Percentiles rank a stretch among this genome's conserved stretches.
phyloP scores from a whole-genome alignment of 2,888 invertebrate species.

The Drosophila anceps region DNA sequence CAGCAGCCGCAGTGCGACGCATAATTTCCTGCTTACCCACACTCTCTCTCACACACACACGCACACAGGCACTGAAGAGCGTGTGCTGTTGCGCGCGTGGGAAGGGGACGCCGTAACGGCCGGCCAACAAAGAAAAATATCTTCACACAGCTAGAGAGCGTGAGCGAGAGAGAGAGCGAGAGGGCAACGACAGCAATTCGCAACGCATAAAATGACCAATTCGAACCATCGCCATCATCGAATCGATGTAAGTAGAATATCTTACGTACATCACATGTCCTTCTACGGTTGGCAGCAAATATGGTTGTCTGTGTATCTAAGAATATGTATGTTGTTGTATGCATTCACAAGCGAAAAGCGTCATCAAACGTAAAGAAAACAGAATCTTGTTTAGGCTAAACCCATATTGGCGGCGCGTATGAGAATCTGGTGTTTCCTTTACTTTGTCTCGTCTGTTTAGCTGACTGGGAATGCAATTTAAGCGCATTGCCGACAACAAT shows the following conservation, averaged over 20 bases:
- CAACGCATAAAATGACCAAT: slow-evolving; percentile 76
- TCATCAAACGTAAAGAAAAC: slow-evolving; percentile 34
- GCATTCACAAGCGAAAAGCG: slow-evolving; percentile 15
- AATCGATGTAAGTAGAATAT: slow-evolving; percentile 71
- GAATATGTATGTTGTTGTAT: background rate
- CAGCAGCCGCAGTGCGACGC: slow-evolving; percentile 68
- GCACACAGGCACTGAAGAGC: slow-evolving; percentile 37
- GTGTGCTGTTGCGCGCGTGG: slow-evolving; percentile 60
- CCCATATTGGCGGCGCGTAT: slow-evolving; percentile 7
- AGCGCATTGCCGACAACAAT: slow-evolving; percentile 41
- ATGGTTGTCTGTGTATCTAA: background rate
- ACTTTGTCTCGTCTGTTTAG: slow-evolving; percentile 26
- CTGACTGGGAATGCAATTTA: slow-evolving; percentile 53
- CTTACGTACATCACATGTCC: slow-evolving; percentile 8
- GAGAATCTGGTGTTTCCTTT: slow-evolving; percentile 25
- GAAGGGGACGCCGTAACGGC: slow-evolving; percentile 59
- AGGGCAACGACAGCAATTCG: slow-evolving; percentile 63
- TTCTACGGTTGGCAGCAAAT: slow-evolving; percentile 14
- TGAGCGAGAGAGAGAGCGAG: slow-evolving; percentile 24
- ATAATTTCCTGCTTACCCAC: slow-evolving; percentile 75
- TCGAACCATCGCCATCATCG: slow-evolving; percentile 72
- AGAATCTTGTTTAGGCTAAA: slow-evolving; percentile 28
- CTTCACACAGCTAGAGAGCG: slow-evolving; percentile 25
- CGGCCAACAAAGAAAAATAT: slow-evolving; percentile 70
- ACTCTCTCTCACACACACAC: slow-evolving; percentile 39